Conservation (phyloP, 64 coral and sea anemone species). For the Actinia tenebrosa region DNA sequence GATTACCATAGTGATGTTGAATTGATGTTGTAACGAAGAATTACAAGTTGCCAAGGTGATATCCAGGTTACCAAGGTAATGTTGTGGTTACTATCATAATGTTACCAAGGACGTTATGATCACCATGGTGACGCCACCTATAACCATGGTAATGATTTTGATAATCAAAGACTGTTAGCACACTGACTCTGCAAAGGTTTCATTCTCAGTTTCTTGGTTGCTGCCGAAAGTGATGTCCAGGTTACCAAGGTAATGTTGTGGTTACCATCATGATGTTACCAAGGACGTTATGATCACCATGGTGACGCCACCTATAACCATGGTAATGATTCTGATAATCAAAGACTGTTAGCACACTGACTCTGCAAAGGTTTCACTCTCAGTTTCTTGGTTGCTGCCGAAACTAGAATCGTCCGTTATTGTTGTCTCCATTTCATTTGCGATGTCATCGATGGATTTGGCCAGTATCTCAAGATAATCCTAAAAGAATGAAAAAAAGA, state of each 20-base stretch:
- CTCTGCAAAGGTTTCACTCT: constrained; percentile 34
- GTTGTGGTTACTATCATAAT: not conserved
- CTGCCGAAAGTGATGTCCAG: not conserved
- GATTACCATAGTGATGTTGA: not conserved
- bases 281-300: not conserved
- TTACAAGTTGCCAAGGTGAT: not conserved
- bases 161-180: constrained; percentile 23
- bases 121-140: not conserved
- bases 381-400: constrained; percentile 11
- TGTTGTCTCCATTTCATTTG: constrained; percentile 67
- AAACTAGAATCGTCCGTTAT: constrained; percentile 74
- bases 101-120: not conserved
- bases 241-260: not conserved
- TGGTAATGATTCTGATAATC: not conserved
- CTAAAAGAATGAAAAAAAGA: constrained; percentile 27
- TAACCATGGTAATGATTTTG: not conserved
- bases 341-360: constrained; percentile 36
- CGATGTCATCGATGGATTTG: constrained; percentile 71
- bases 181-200: constrained; percentile 35
- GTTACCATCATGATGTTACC: not conserved
- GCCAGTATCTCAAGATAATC: constrained; percentile 80
- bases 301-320: not conserved
- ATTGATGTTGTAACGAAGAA: not conserved
- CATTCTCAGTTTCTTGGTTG: constrained; percentile 30
- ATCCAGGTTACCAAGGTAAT: not conserved